A percentile compares a stretch with the other conserved stretches of the same genome.
Conservation (phyloP, 1,140 invertebrate genomes). For the Drosophila subobscura region DNA sequence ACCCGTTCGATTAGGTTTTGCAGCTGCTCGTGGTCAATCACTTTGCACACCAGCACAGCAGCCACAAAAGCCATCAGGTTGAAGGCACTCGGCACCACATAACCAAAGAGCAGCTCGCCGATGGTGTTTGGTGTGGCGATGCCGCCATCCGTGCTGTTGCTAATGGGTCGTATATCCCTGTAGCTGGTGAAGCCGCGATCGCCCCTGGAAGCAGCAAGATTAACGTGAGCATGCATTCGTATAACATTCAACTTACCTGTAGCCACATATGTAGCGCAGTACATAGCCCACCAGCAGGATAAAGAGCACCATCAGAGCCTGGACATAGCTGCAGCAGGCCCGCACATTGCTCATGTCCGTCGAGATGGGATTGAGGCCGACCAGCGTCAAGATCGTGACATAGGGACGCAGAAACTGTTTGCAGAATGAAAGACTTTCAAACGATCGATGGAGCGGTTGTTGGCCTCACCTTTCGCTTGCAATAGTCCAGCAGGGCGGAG, state of each 20-base stretch:
- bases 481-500: slow-evolving; percentile 90
- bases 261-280: slow-evolving; percentile 90
- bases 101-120: slow-evolving; percentile 89
- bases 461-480: slow-evolving; percentile 88
- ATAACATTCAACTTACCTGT: slow-evolving; percentile 85
- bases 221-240: background rate
- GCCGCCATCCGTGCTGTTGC: slow-evolving; percentile 50
- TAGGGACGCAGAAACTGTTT: slow-evolving; percentile 90
- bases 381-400: slow-evolving; percentile 88
- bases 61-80: slow-evolving; percentile 91
- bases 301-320: slow-evolving; percentile 87
- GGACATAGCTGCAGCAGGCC: slow-evolving; percentile 87
- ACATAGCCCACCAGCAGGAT: slow-evolving; percentile 89
- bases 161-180: slow-evolving; percentile 66
- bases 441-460: background rate
- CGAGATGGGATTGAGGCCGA: slow-evolving; percentile 89
- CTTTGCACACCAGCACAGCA: slow-evolving; percentile 90
- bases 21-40: slow-evolving; percentile 93
- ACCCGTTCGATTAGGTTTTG: slow-evolving; percentile 96
- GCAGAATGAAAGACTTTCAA: background rate
- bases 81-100: slow-evolving; percentile 90
- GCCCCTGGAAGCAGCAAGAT: slow-evolving; percentile 84
- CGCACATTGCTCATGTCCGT: slow-evolving; percentile 86
- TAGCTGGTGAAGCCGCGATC: slow-evolving; percentile 90
- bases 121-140: slow-evolving; percentile 74